These are phyloP conservation scores for Myotis findleyi DNA, from an alignment of 2,797 vertebrate genomes.

Conservation along the genomic window DNA sequence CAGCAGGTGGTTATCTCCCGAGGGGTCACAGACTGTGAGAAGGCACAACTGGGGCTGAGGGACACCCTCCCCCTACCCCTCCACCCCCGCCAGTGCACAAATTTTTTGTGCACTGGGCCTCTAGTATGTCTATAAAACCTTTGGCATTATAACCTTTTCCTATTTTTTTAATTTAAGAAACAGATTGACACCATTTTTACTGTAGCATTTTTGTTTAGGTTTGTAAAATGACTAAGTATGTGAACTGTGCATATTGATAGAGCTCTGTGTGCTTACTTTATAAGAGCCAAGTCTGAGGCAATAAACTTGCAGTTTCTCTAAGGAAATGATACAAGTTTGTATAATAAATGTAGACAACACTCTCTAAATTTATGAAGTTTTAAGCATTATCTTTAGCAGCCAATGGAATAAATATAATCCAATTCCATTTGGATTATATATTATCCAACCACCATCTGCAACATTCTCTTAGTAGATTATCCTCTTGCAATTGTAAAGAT, in stretches of 20 bases:
- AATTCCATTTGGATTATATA: background rate
- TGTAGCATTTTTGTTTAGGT: background rate
- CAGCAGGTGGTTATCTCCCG: too few relatives aligned
- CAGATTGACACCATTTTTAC: background rate
- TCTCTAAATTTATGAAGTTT: constrained; percentile 16
- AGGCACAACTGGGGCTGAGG: too few relatives aligned
- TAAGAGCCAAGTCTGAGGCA: background rate
- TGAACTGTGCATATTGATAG: background rate
- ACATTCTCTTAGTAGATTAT: background rate
- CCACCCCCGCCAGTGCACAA: too few relatives aligned
- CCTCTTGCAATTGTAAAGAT: background rate
- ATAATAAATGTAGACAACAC: background rate
- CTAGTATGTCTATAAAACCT: background rate
- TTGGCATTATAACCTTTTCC: background rate
- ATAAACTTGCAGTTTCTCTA: background rate
- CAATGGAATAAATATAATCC: background rate
- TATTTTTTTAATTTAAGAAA: background rate
- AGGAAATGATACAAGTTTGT: background rate
- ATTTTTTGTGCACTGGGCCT: too few relatives aligned
- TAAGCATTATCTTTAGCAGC: constrained; percentile 41
- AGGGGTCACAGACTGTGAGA: too few relatives aligned
- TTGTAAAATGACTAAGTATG: background rate
- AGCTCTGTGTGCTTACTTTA: background rate
- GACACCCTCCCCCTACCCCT: too few relatives aligned
- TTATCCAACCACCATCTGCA: background rate